A percentile compares a stretch with the other conserved stretches of the same genome.
Conservation (phyloP, 2,888 invertebrate species). For the Cheilosia vernalis region DNA sequence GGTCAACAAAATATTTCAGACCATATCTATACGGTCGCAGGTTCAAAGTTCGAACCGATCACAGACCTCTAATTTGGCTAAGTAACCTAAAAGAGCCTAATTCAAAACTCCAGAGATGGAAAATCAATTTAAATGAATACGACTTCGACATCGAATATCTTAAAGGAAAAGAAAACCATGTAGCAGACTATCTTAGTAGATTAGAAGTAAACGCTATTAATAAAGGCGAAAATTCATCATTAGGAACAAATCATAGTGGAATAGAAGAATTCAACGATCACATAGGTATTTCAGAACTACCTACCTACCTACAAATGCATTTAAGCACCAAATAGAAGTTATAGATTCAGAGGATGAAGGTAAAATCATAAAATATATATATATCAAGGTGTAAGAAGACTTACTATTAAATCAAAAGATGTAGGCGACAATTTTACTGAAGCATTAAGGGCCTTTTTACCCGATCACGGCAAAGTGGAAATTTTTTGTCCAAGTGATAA, state of each 20-base stretch:
- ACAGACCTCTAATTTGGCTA: constrained; percentile 3
- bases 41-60: neutral
- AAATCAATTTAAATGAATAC: constrained; percentile 11
- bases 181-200: neutral
- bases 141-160: constrained; percentile 12
- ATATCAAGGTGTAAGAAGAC: neutral
- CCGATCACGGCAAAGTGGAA: neutral
- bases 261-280: neutral
- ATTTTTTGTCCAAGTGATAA: neutral
- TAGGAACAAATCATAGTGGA: too few species aligned
- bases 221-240: neutral
- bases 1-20: neutral
- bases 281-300: constrained; percentile 4
- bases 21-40: neutral
- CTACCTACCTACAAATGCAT: neutral
- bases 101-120: constrained; percentile 3
- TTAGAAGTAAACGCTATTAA: neutral
- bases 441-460: neutral
- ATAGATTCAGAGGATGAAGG: neutral
- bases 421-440: neutral
- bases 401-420: neutral
- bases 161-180: neutral
- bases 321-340: neutral
- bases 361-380: too few species aligned
- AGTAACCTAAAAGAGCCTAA: neutral